Evolutionary conservation across 2,797 vertebrate species (phyloP).

Genomic region (Serranus cabrilla): DNA sequence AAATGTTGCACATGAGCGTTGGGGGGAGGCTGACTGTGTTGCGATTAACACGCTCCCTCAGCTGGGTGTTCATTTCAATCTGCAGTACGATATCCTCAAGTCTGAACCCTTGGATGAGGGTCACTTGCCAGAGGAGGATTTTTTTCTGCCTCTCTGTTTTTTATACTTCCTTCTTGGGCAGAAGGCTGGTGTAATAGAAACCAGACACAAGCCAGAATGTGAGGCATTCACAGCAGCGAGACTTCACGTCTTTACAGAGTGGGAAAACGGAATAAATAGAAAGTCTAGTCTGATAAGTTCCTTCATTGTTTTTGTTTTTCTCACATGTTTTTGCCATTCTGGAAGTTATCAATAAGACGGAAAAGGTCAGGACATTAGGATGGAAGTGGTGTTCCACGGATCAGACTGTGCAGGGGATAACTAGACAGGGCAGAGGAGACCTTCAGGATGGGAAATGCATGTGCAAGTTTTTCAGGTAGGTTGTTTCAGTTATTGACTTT

Average conservation of each 20-base stretch:
- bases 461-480: constrained; percentile 79
- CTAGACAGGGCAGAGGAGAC: constrained; percentile 65
- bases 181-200: constrained; percentile 83
- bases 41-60: constrained; percentile 72
- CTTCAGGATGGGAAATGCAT: constrained; percentile 70
- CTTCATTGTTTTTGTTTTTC: neutral
- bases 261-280: constrained; percentile 59
- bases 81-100: constrained; percentile 74
- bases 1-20: constrained; percentile 70
- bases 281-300: constrained; percentile 34
- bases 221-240: constrained; percentile 73
- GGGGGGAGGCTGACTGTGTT: constrained; percentile 53
- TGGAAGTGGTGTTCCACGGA: constrained; percentile 57
- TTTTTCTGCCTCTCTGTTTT: constrained; percentile 64
- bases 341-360: constrained; percentile 41
- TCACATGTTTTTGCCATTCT: constrained; percentile 20
- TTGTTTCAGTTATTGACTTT: constrained; percentile 51
- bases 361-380: constrained; percentile 52
- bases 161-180: constrained; percentile 80
- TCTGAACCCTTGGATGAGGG: constrained; percentile 79
- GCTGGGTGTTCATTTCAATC: constrained; percentile 75
- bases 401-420: constrained; percentile 52
- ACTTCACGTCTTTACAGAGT: constrained; percentile 63
- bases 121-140: constrained; percentile 80
- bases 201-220: constrained; percentile 82